Conservation (phyloP, 2,113 vertebrate genomes). For the Entomyzon cyanotis region DNA sequence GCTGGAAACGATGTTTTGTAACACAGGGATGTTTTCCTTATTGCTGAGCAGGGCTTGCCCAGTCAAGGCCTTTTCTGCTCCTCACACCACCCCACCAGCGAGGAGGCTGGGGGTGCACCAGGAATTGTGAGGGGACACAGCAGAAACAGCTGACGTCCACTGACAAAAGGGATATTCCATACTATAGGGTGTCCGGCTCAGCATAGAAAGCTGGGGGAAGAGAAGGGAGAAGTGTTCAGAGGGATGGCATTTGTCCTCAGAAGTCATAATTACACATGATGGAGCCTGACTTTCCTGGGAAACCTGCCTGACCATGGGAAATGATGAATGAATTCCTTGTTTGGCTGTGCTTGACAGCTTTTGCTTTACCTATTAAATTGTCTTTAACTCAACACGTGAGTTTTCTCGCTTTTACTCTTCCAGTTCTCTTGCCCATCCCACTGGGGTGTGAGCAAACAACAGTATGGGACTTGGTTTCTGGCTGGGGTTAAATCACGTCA, state of each 20-base stretch:
- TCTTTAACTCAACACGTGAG: fast-evolving
- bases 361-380: not conserved
- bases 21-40: not conserved
- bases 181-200: not conserved
- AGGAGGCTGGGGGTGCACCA: not conserved
- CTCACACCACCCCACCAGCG: fast-evolving
- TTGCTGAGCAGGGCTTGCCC: not conserved
- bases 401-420: not conserved
- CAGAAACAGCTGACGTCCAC: not conserved
- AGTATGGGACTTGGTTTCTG: not conserved
- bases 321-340: not conserved
- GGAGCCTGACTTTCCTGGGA: not conserved
- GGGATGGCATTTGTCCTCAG: not conserved
- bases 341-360: not conserved
- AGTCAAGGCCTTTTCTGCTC: not conserved
- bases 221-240: fast-evolving
- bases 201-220: not conserved
- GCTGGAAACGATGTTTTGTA: not conserved
- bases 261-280: fast-evolving
- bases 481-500: not conserved
- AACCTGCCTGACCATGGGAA: not conserved
- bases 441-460: fast-evolving
- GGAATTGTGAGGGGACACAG: not conserved
- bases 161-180: not conserved
- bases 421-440: not conserved